Conservation (phyloP, 2,797 vertebrate species). For the Parotocinclus haroldoi region DNA sequence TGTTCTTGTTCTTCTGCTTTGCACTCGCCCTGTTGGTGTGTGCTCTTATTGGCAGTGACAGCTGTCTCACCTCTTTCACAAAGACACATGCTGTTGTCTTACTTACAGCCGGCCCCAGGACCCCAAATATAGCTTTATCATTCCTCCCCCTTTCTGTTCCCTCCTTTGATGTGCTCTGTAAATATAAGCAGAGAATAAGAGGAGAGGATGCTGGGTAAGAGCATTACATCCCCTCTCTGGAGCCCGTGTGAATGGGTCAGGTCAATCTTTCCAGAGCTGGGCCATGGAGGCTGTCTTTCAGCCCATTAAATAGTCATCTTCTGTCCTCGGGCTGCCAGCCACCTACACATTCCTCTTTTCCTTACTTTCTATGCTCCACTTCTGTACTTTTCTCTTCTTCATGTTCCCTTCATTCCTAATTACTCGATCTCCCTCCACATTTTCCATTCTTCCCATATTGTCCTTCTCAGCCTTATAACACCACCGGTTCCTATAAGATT, state of each 20-base stretch:
- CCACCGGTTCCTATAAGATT: too few species aligned
- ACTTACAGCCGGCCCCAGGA: slow-evolving; percentile 40
- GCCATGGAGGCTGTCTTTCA: slow-evolving; percentile 37
- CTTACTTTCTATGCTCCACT: background rate
- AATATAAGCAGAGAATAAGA: slow-evolving; percentile 26
- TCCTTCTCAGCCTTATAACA: too few species aligned
- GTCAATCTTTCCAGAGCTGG: slow-evolving; percentile 37
- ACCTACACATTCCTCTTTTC: slow-evolving; percentile 1
- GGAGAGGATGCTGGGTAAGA: slow-evolving; percentile 24
- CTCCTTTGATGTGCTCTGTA: slow-evolving; percentile 26
- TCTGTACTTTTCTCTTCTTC: background rate
- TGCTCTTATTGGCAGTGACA: slow-evolving; percentile 48
- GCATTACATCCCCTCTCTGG: slow-evolving; percentile 18
- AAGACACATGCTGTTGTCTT: slow-evolving; percentile 42
- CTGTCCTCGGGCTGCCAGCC: slow-evolving; percentile 29
- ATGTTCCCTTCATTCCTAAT: too few species aligned
- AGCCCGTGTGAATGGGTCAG: slow-evolving; percentile 22
- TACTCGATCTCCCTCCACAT: too few species aligned
- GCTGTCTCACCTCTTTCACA: slow-evolving; percentile 47
- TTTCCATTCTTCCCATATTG: too few species aligned
- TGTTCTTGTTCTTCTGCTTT: slow-evolving; percentile 35
- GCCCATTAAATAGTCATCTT: slow-evolving; percentile 52
- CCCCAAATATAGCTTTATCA: slow-evolving; percentile 43
- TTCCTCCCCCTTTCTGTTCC: slow-evolving; percentile 1
- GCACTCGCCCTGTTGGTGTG: slow-evolving; percentile 39